These are phyloP conservation scores for Oxyteleia sp. DNA, from an alignment of 2,888 invertebrate genomes.

Conservation along the genomic window DNA sequence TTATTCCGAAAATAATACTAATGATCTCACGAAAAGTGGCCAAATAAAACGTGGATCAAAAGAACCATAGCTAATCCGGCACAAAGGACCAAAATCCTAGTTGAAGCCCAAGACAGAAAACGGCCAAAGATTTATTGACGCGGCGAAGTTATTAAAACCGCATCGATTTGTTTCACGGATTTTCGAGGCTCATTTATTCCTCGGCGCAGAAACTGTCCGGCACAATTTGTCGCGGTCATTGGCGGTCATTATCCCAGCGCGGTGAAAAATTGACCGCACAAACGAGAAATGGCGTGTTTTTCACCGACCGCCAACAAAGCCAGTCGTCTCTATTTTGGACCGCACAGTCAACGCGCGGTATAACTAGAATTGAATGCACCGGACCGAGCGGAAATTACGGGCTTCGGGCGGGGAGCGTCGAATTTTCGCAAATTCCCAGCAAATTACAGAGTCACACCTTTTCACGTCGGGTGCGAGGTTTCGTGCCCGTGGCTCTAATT, in stretches of 20 bases:
- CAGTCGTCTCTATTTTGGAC: too few relatives aligned
- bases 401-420: too few relatives aligned
- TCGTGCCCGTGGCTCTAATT: slow-evolving; percentile 75
- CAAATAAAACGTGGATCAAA: too few relatives aligned
- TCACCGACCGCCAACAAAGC: too few relatives aligned
- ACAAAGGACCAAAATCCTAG: slow-evolving; percentile 8
- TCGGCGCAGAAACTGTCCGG: slow-evolving; percentile 40
- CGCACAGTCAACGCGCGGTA: too few relatives aligned
- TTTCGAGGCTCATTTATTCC: slow-evolving; percentile 45
- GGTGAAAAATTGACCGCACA: slow-evolving; percentile 78
- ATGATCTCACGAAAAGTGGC: too few relatives aligned
- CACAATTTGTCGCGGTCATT: slow-evolving; percentile 84
- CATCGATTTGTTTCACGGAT: slow-evolving; percentile 49
- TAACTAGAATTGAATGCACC: too few relatives aligned
- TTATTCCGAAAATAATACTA: too few relatives aligned
- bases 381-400: too few relatives aligned
- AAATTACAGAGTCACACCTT: too few relatives aligned
- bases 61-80: slow-evolving; percentile 14
- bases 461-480: slow-evolving; percentile 67
- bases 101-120: slow-evolving; percentile 38
- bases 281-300: too few relatives aligned
- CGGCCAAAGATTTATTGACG: slow-evolving; percentile 27
- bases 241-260: slow-evolving; percentile 79
- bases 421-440: too few relatives aligned
- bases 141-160: slow-evolving; percentile 34